A percentile compares a stretch with the other conserved stretches of the same genome.
These are phyloP conservation scores for Nesospiza acunhae DNA, from an alignment of 2,113 vertebrate species.

Conservation along the genomic window DNA sequence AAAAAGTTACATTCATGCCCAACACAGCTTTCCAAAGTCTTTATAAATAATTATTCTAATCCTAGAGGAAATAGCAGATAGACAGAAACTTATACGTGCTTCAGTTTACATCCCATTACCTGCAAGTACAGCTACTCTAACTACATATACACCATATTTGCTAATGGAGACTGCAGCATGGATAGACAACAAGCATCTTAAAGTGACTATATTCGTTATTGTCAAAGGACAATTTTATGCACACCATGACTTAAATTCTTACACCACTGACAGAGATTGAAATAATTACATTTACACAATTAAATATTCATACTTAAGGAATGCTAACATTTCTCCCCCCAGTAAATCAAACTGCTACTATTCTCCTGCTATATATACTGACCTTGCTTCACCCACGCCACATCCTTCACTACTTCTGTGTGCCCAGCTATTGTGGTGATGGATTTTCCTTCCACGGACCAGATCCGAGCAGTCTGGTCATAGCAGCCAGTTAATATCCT, in stretches of 20 bases:
- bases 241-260: not conserved
- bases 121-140: not conserved
- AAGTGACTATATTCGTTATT: not conserved
- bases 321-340: not conserved
- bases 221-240: not conserved
- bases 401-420: constrained; percentile 93
- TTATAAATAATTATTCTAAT: not conserved
- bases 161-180: not conserved
- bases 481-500: constrained; percentile 97
- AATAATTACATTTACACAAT: not conserved
- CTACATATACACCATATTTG: not conserved
- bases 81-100: accelerated
- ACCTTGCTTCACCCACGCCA: constrained; percentile 96
- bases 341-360: not conserved
- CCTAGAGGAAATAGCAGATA: not conserved
- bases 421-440: constrained; percentile 89
- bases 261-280: not conserved
- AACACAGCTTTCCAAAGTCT: not conserved
- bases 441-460: constrained; percentile 92
- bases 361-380: not conserved
- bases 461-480: constrained; percentile 92
- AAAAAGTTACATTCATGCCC: not conserved
- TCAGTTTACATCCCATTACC: not conserved
- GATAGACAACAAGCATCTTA: not conserved
- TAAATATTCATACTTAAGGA: not conserved